Evolutionary conservation across 2,797 vertebrate species (phyloP).

Genomic region (Clarias fuscus): DNA sequence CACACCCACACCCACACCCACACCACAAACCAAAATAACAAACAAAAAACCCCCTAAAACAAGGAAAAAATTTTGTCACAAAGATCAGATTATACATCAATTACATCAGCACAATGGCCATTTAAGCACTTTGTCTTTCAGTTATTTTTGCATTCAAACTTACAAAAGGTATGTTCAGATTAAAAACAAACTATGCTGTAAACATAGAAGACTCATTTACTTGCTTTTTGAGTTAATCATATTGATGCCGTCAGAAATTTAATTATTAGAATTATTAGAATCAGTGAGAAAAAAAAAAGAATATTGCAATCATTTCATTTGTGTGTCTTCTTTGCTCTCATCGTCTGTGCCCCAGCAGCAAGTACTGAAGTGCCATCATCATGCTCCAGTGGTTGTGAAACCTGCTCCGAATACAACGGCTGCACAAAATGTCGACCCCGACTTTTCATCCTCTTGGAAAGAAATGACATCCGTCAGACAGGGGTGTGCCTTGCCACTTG

Average conservation of each 20-base stretch:
- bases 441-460: conserved; percentile 96
- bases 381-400: conserved; percentile 93
- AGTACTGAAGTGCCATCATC: conserved; percentile 87
- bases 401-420: conserved; percentile 96
- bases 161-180: no score
- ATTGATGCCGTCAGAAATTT: not conserved
- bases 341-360: conserved; percentile 70
- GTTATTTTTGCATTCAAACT: no score
- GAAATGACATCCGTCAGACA: conserved; percentile 93
- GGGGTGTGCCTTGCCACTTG: conserved; percentile 95
- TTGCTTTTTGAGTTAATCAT: conserved; percentile 33
- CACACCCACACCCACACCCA: no score
- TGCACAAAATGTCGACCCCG: conserved; percentile 96
- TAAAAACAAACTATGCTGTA: not conserved
- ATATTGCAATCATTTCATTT: not conserved
- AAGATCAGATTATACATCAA: no score
- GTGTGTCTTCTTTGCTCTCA: conserved; percentile 13
- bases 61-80: no score
- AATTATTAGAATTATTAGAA: not conserved
- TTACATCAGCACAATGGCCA: no score
- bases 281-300: not conserved
- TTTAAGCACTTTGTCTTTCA: no score
- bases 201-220: not conserved
- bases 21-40: no score
- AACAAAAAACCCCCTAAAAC: no score